A percentile compares a stretch with the other conserved stretches of the same genome.
These are phyloP conservation scores for Lineus longissimus DNA, from an alignment of 1,140 invertebrate genomes.

Conservation along the genomic window DNA sequence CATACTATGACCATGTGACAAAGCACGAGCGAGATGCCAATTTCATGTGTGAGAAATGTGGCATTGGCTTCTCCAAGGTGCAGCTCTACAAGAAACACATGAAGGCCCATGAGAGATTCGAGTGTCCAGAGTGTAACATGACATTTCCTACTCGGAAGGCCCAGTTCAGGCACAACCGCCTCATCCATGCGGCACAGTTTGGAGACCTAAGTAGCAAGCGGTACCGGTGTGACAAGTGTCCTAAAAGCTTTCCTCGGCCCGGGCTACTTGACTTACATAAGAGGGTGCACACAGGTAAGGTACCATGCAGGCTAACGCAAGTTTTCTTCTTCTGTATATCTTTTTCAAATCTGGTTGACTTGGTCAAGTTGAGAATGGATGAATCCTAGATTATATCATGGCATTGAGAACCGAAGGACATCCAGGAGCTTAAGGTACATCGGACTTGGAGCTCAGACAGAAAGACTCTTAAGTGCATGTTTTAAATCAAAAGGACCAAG, in stretches of 20 bases:
- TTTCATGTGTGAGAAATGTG: constrained; percentile 33
- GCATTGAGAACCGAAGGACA: too few relatives aligned
- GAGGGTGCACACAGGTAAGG: constrained; percentile 13
- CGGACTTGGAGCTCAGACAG: too few relatives aligned
- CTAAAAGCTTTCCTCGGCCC: constrained; percentile 24
- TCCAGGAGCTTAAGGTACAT: too few relatives aligned
- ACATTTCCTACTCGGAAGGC: constrained; percentile 26
- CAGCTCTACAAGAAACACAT: constrained; percentile 33
- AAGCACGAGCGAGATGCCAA: constrained; percentile 27
- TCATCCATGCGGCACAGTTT: constrained; percentile 1
- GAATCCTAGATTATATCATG: too few relatives aligned
- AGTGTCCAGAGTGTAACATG: constrained; percentile 24
- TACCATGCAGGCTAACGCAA: too few relatives aligned
- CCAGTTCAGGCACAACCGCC: constrained; percentile 21
- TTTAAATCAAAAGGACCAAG: too few relatives aligned
- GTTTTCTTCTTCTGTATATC: too few relatives aligned
- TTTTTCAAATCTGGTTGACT: too few relatives aligned
- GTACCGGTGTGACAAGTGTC: constrained; percentile 18
- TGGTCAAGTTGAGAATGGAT: too few relatives aligned
- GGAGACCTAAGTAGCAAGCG: constrained; percentile 11
- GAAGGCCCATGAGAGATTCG: constrained; percentile 24
- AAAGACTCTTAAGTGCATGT: too few relatives aligned
- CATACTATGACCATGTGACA: constrained; percentile 27
- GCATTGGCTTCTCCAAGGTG: constrained; percentile 21
- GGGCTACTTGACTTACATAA: constrained; percentile 20